These are phyloP conservation scores for Buathra laborator DNA, from an alignment of 2,888 invertebrate species.

Conservation along the genomic window DNA sequence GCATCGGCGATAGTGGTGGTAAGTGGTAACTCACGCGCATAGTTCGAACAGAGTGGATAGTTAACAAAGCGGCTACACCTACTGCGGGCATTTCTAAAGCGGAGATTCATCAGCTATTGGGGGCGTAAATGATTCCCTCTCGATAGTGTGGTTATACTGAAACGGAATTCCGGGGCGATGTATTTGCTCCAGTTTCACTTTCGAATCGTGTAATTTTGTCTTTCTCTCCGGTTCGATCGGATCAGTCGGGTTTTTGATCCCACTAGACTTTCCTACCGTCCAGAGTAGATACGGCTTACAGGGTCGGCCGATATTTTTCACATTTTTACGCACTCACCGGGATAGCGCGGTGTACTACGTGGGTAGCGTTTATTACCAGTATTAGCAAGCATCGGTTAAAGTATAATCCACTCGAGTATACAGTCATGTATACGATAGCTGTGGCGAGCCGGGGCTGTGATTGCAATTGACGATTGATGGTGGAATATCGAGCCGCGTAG, in stretches of 20 bases:
- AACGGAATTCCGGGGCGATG: constrained; percentile 48
- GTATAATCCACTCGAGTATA: constrained; percentile 54
- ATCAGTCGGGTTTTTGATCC: not conserved
- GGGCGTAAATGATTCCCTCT: constrained; percentile 59
- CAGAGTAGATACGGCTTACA: constrained; percentile 23
- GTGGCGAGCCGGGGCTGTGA: not conserved
- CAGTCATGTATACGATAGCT: constrained; percentile 33
- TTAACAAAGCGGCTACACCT: not conserved
- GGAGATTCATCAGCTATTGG: constrained; percentile 67
- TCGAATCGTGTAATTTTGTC: constrained; percentile 66
- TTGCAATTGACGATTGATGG: constrained; percentile 12
- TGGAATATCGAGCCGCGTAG: not conserved
- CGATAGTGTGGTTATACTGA: constrained; percentile 50
- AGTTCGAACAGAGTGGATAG: constrained; percentile 24
- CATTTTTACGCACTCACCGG: constrained; percentile 47
- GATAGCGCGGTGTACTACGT: not conserved
- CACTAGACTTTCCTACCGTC: constrained; percentile 41
- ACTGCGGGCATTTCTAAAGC: constrained; percentile 7
- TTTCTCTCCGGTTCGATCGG: constrained; percentile 2
- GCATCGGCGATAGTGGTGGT: not conserved
- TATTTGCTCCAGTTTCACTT: constrained; percentile 71
- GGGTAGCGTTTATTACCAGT: constrained; percentile 42
- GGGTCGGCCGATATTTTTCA: constrained; percentile 35
- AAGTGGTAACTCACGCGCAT: constrained; percentile 21
- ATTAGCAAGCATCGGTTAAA: constrained; percentile 31